These are phyloP conservation scores for Adelognathus sp. DNA, from an alignment of 2,888 invertebrate genomes.

Conservation along the genomic window DNA sequence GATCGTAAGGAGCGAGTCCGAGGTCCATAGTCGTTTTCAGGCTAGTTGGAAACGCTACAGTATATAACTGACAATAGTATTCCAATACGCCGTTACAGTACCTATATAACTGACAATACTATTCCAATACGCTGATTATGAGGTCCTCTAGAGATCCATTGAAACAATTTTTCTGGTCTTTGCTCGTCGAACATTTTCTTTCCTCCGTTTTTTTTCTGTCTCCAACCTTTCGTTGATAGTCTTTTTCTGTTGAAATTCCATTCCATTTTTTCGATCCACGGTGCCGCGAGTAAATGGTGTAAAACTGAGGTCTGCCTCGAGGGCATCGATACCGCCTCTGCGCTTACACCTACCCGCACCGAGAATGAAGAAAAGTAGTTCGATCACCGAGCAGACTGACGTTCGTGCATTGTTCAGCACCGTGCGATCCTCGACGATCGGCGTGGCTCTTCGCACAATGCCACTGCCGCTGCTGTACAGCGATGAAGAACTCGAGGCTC, in stretches of 20 bases:
- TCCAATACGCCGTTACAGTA: no score
- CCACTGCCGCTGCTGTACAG: constrained; percentile 16
- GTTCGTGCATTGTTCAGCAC: constrained; percentile 50
- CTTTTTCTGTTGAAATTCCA: neutral
- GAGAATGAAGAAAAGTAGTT: constrained; percentile 31
- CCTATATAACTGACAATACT: no score
- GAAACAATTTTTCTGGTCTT: no score
- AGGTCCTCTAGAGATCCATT: no score
- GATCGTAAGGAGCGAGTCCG: no score
- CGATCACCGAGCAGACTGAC: constrained; percentile 27
- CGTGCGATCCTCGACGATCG: constrained; percentile 47
- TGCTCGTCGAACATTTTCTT: neutral
- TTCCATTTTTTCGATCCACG: neutral
- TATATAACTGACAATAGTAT: no score
- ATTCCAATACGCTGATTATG: no score
- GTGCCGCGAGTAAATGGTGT: neutral
- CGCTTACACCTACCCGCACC: neutral
- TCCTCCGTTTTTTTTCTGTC: neutral
- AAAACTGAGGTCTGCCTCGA: neutral
- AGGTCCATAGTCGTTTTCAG: no score
- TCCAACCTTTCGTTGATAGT: neutral
- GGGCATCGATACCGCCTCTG: neutral
- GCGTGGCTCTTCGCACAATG: no score
- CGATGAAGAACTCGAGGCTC: constrained; percentile 21
- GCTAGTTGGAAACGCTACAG: no score